phyloP scores from a whole-genome alignment of 1,140 invertebrate genomes.

The Pseudomyrmex concolor region DNA sequence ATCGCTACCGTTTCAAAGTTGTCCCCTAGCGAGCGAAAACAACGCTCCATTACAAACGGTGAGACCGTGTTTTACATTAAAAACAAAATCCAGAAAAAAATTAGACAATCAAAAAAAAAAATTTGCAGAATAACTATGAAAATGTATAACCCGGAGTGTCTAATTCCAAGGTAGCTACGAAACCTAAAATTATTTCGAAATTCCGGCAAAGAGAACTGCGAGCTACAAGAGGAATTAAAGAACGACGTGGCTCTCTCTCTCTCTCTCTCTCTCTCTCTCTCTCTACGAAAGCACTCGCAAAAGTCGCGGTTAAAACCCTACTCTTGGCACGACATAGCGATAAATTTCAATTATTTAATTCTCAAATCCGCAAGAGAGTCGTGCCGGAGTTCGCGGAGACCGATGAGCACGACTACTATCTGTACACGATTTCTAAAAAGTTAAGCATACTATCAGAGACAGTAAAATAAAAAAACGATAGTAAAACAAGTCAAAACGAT shows the following conservation, averaged over 20 bases:
- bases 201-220: constrained; percentile 35
- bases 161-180: constrained; percentile 35
- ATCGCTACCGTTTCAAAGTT: constrained; percentile 59
- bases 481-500: too few relatives aligned
- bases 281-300: not conserved
- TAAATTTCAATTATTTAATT: constrained; percentile 78
- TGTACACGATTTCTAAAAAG: not conserved
- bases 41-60: constrained; percentile 40
- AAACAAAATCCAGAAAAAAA: constrained; percentile 50
- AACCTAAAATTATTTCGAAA: constrained; percentile 2
- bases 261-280: too few relatives aligned
- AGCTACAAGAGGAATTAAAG: constrained; percentile 27
- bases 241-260: constrained; percentile 4
- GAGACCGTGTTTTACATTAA: constrained; percentile 3
- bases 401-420: not conserved
- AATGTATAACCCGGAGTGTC: not conserved
- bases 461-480: not conserved
- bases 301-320: constrained; percentile 64
- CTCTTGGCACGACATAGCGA: constrained; percentile 42
- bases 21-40: constrained; percentile 61
- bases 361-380: not conserved
- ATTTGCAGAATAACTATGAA: too few relatives aligned
- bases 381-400: not conserved
- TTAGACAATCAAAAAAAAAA: constrained; percentile 21
- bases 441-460: not conserved